A percentile compares a stretch with the other conserved stretches of the same genome.
These are phyloP conservation scores for Lamellibrachia columna DNA, from an alignment of 2,888 invertebrate species.

Conservation along the genomic window DNA sequence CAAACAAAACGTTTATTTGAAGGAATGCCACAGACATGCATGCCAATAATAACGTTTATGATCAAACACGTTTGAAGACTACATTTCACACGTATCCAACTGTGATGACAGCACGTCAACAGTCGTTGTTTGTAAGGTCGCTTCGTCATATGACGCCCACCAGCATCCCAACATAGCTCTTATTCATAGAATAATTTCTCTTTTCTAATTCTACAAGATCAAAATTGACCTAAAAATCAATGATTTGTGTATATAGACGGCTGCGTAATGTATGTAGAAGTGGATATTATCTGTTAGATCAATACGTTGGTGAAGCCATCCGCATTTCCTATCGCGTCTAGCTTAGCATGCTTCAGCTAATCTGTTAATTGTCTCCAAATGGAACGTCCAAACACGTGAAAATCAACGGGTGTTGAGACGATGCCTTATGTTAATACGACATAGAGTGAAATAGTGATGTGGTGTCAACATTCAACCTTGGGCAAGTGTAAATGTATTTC, in stretches of 20 bases:
- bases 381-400: background rate
- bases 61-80: background rate
- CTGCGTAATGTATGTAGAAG: background rate
- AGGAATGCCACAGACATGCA: background rate
- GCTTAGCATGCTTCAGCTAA: background rate
- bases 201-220: constrained; percentile 10
- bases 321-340: background rate
- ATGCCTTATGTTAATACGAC: background rate
- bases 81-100: background rate
- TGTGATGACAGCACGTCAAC: background rate
- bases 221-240: background rate
- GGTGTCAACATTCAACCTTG: background rate
- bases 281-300: background rate
- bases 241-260: background rate
- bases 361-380: background rate
- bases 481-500: background rate
- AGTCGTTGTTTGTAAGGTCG: background rate
- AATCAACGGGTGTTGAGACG: background rate
- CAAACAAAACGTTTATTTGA: background rate
- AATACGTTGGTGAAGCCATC: background rate
- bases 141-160: background rate
- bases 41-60: background rate
- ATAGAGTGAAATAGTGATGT: background rate
- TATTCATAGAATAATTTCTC: background rate
- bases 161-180: background rate